Percentiles rank a stretch among this genome's conserved stretches.
Conservation (phyloP, 23 tunicate species). For the Diplosoma virens region DNA sequence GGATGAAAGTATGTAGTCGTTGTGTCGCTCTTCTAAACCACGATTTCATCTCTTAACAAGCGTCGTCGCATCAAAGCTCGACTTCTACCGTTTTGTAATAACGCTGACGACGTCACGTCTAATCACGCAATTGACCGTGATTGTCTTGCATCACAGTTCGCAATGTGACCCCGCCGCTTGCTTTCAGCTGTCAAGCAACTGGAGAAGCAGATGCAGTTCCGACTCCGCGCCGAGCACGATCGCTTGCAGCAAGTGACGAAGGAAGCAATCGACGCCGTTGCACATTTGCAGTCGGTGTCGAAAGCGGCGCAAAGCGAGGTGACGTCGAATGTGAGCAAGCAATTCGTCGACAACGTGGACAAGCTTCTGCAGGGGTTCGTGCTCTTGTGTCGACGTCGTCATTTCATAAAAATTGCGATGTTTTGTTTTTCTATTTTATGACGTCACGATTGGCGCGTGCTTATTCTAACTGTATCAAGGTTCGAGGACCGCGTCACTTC, state of each 20-base stretch:
- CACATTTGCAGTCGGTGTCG: constrained; percentile 41
- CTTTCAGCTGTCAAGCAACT: constrained; percentile 28
- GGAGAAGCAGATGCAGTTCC: constrained; percentile 73
- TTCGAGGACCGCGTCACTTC: constrained; percentile 39
- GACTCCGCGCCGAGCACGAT: constrained; percentile 56
- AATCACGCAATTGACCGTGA: too few species aligned
- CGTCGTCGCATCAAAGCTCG: too few species aligned
- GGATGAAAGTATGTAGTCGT: constrained; percentile 85
- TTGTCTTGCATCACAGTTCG: too few species aligned
- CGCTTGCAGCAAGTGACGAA: constrained; percentile 50
- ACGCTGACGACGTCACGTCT: too few species aligned
- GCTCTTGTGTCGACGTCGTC: not conserved
- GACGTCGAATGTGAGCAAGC: constrained; percentile 51
- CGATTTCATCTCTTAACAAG: too few species aligned
- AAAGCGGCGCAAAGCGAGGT: constrained; percentile 28
- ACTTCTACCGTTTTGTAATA: too few species aligned
- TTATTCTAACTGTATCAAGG: not conserved
- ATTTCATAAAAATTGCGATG: not conserved
- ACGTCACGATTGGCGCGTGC: not conserved
- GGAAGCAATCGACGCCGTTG: constrained; percentile 48
- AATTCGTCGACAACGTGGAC: constrained; percentile 34
- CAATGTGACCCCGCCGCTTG: too few species aligned
- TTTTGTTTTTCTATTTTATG: not conserved
- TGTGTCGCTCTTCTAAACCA: too few species aligned
- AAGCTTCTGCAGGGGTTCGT: constrained; percentile 37